Evolutionary conservation across 2,888 invertebrate species (phyloP).

Genomic region (Eupithecia inturbata): DNA sequence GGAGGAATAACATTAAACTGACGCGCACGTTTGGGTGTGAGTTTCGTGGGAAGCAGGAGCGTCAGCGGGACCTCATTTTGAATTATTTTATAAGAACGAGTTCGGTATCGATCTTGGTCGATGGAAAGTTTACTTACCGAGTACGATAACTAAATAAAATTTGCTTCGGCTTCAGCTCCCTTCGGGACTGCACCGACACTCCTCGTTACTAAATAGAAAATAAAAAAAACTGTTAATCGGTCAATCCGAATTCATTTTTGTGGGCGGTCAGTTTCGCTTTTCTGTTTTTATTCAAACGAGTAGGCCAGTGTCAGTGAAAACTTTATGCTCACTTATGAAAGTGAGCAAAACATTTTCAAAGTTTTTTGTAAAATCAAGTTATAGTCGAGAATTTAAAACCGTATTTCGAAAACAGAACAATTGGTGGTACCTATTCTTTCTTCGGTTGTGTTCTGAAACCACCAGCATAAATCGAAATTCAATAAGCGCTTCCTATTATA

Average conservation of each 20-base stretch:
- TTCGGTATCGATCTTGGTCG: background rate
- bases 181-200: background rate
- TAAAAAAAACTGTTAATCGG: background rate
- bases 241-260: background rate
- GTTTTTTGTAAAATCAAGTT: no score
- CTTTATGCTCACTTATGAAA: no score
- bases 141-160: background rate
- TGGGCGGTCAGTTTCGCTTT: background rate
- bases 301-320: no score
- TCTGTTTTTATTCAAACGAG: no score
- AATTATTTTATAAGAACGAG: background rate
- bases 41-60: background rate
- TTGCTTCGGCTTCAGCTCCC: background rate
- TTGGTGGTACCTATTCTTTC: background rate
- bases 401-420: no score
- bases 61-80: background rate
- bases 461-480: background rate
- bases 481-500: slow-evolving; percentile 7
- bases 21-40: background rate
- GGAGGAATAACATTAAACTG: background rate
- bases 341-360: no score
- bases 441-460: background rate
- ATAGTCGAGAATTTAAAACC: no score
- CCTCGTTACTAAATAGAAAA: background rate
- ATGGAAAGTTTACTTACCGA: background rate